These are phyloP conservation scores for Nephrotoma flavescens DNA, from an alignment of 2,888 invertebrate species.

Conservation along the genomic window DNA sequence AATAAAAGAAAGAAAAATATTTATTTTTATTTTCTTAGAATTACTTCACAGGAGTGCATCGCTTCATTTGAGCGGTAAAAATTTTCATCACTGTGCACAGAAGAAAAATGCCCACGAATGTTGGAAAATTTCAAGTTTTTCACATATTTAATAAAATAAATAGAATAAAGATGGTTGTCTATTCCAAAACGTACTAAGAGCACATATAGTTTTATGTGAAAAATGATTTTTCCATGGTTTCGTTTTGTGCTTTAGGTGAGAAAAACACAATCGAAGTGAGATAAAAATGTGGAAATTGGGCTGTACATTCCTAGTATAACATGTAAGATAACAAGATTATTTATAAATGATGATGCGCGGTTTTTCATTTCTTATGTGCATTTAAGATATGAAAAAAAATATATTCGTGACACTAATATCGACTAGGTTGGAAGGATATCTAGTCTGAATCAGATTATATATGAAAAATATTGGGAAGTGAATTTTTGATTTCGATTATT, in stretches of 20 bases:
- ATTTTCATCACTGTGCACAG: not conserved
- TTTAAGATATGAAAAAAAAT: not conserved
- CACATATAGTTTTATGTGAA: not conserved
- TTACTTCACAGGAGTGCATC: not conserved
- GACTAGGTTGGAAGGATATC: not conserved
- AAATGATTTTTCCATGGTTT: not conserved
- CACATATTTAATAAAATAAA: not conserved
- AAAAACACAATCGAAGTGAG: not conserved
- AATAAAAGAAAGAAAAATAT: not conserved
- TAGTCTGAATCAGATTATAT: not conserved
- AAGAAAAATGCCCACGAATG: not conserved
- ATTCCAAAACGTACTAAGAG: not conserved
- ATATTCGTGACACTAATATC: not conserved
- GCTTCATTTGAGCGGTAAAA: not conserved
- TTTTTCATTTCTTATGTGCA: not conserved
- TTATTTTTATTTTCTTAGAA: not conserved
- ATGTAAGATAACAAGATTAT: not conserved
- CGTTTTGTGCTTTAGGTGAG: not conserved
- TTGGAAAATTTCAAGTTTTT: not conserved
- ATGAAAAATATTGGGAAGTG: too few relatives aligned
- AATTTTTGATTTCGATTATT: too few relatives aligned
- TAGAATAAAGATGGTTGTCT: not conserved
- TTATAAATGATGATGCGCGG: not conserved
- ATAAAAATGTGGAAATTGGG: not conserved
- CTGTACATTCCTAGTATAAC: not conserved